Conservation (phyloP, 2,113 vertebrate genomes). For the Daboia siamensis region DNA sequence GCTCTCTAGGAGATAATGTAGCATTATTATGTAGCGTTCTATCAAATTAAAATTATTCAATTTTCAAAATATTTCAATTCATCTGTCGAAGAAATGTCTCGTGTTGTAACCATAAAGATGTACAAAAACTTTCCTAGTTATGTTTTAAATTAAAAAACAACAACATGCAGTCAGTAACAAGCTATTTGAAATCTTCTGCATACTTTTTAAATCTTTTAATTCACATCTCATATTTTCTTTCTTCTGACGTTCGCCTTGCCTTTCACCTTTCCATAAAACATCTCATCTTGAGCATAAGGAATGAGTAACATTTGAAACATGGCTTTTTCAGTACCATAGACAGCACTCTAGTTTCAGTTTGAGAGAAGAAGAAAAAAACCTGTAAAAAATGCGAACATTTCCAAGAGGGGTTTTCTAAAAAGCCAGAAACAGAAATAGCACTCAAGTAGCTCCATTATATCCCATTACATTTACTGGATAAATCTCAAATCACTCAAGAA, state of each 20-base stretch:
- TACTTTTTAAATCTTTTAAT: neutral
- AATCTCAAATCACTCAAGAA: neutral
- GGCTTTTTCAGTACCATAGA: constrained; percentile 87
- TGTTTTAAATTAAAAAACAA: neutral
- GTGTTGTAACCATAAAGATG: neutral
- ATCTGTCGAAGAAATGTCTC: neutral
- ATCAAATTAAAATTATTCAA: neutral
- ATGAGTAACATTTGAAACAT: constrained; percentile 15
- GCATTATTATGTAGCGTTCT: neutral
- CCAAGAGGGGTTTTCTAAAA: neutral
- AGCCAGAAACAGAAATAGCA: neutral
- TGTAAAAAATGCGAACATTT: neutral
- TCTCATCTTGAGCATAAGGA: neutral
- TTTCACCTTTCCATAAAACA: neutral
- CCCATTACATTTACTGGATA: neutral
- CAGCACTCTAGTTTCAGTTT: constrained; percentile 68
- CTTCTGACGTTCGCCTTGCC: neutral
- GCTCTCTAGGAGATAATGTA: too few species aligned
- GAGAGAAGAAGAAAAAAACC: neutral
- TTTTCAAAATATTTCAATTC: neutral
- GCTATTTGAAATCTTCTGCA: neutral
- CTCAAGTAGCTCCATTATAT: neutral
- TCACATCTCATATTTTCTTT: neutral
- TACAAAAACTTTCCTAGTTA: neutral
- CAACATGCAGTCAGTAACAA: neutral